Evolutionary conservation across 2,888 invertebrate species (phyloP).

Genomic region (Capitulum mitella): DNA sequence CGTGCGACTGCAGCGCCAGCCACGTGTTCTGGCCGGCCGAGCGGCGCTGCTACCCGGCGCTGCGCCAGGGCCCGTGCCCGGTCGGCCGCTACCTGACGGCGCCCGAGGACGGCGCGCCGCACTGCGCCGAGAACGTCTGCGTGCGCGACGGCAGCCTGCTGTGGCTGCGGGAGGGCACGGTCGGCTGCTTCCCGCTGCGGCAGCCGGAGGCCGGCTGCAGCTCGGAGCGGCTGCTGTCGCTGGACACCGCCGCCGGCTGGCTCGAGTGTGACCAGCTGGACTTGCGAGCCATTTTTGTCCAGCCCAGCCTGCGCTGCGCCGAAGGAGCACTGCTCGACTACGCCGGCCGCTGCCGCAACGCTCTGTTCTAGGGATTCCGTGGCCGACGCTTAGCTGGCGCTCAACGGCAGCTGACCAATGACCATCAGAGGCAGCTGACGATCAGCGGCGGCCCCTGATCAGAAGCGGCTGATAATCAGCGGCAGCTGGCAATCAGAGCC

Average conservation of each 20-base stretch:
- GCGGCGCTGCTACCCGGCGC: too few species aligned
- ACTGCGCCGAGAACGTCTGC: background rate
- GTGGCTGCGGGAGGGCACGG: background rate
- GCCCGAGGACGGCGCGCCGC: background rate
- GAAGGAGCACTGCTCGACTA: background rate
- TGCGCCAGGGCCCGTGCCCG: too few species aligned
- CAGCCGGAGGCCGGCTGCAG: background rate
- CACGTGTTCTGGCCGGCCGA: too few species aligned
- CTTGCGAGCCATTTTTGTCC: background rate
- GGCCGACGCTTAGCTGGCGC: too few species aligned
- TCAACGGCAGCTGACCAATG: too few species aligned
- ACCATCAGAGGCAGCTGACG: too few species aligned
- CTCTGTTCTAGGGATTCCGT: background rate
- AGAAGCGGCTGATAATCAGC: too few species aligned
- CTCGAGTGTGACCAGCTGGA: background rate
- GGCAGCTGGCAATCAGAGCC: too few species aligned
- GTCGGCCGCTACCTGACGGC: too few species aligned
- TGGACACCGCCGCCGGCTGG: background rate
- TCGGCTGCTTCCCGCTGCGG: background rate
- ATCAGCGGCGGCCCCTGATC: too few species aligned
- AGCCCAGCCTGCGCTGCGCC: background rate
- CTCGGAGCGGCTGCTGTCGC: background rate
- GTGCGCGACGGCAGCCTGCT: slow-evolving; percentile 10
- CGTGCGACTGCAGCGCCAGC: too few species aligned
- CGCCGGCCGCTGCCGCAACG: background rate